Conservation (phyloP, 2,113 vertebrate species). For the Gobio gobio region DNA sequence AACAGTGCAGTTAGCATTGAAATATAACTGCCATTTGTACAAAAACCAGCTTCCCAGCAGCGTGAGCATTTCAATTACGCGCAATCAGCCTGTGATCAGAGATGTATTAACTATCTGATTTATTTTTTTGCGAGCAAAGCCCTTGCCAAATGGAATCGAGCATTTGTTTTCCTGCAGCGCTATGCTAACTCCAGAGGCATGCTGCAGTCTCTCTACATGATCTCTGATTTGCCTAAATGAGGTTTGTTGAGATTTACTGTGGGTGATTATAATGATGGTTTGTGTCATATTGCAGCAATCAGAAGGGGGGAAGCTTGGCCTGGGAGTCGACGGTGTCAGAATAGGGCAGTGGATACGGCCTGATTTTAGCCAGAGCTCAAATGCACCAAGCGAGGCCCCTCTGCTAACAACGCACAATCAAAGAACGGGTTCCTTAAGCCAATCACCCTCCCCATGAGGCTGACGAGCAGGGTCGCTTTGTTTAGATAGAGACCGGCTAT, state of each 20-base stretch:
- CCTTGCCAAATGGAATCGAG: slow-evolving; percentile 28
- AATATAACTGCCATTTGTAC: slow-evolving; percentile 11
- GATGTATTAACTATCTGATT: slow-evolving; percentile 46
- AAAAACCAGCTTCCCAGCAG: slow-evolving; percentile 11
- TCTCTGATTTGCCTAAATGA: slow-evolving; percentile 47
- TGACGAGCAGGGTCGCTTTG: slow-evolving; percentile 45
- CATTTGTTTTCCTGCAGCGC: slow-evolving; percentile 39
- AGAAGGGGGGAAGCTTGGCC: slow-evolving; percentile 66
- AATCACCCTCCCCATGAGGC: slow-evolving; percentile 38
- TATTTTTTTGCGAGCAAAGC: slow-evolving; percentile 16
- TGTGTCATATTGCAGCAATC: slow-evolving; percentile 66
- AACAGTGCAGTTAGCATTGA: not conserved
- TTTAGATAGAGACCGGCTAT: slow-evolving; percentile 52
- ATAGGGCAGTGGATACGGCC: slow-evolving; percentile 56
- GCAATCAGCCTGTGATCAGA: slow-evolving; percentile 40
- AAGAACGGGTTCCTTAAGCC: slow-evolving; percentile 48
- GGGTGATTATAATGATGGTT: slow-evolving; percentile 53
- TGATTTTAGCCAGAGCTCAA: slow-evolving; percentile 78
- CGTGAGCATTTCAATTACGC: not conserved
- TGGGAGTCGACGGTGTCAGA: slow-evolving; percentile 69
- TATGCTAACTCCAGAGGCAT: slow-evolving; percentile 37
- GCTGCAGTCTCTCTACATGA: slow-evolving; percentile 31
- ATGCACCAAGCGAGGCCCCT: slow-evolving; percentile 64
- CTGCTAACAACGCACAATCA: slow-evolving; percentile 75
- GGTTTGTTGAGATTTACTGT: slow-evolving; percentile 63